Evolutionary conservation across 2,888 invertebrate genomes (phyloP), one percentile per base, ranked within the genome.

Genomic region (Diplolepis rosae): DNA sequence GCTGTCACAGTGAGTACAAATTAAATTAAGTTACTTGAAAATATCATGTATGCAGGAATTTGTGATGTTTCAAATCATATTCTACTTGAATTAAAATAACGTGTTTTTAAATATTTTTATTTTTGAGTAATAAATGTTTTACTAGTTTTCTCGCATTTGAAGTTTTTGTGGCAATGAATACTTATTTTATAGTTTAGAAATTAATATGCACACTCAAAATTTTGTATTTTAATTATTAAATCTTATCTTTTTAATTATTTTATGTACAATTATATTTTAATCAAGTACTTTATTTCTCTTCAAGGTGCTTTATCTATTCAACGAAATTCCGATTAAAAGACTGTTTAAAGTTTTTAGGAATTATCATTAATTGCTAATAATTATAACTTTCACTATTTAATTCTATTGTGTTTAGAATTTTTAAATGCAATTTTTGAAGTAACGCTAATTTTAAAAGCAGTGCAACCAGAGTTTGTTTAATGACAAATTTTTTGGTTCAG

Each of bases 1-100:
- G 80, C 85, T 82, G 83, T 85, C 82, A 82, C 79, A 83, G 84
- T 82, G 82, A 85, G 81, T 88, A 87, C 80, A 87, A 87, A 87
- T 85, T 81, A 84, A 84, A 85, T 85, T 82, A 84, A 82, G 75
- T 79, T 75, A 77, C 61, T 76, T 73, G 75, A 75, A 72, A 74
- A 70, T 73, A 73, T 73, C 61, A 72, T 73, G 73, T 75, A 68
- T 74, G 74, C 75, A 77, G 72, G 72, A 73, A 45, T 69, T 51
- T 2, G 51, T 32, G 45, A 15, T 68, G 45, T 30, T 68, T 45
- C 2, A 6, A 39, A 61, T 39, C n/a, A 61, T 39, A 61, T 22
- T 32, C 56, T 32, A 24, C 22, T 22, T 22, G 22, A 9, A 48
- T 15, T 18, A 18, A 9, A 48, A 22, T 11, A 11, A 15, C 22